Evolutionary conservation across 2,797 vertebrate genomes (phyloP).

Genomic region (Sardinella longiceps): DNA sequence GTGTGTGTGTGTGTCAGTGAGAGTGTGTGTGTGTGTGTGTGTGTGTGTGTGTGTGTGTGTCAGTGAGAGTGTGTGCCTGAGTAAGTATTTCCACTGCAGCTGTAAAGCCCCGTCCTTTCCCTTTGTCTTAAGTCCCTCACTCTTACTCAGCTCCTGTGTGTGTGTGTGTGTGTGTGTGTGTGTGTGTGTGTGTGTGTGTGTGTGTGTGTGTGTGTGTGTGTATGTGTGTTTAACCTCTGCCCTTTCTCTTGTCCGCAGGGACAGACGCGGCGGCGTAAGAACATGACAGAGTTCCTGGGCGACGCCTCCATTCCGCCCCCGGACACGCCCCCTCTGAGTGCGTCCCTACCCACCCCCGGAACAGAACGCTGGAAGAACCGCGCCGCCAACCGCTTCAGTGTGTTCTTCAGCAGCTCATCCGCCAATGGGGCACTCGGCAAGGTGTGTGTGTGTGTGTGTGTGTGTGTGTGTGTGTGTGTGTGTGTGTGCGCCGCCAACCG

Average conservation of each 20-base stretch:
- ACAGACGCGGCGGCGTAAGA: constrained; percentile 87
- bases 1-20: background rate
- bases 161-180: background rate
- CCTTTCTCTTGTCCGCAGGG: constrained; percentile 72
- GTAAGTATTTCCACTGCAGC: background rate
- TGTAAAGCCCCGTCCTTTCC: background rate
- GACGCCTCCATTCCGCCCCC: constrained; percentile 80
- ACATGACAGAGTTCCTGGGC: constrained; percentile 92
- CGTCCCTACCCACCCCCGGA: constrained; percentile 76
- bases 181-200: background rate
- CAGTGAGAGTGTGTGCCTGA: background rate
- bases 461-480: background rate
- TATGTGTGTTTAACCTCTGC: background rate
- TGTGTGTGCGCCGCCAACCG: background rate
- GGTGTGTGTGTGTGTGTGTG: constrained; percentile 64
- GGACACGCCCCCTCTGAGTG: constrained; percentile 71
- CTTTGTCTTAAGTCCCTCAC: background rate
- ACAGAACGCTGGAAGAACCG: constrained; percentile 92
- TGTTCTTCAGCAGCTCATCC: constrained; percentile 83
- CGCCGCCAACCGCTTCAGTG: constrained; percentile 90
- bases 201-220: background rate
- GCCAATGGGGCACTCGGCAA: constrained; percentile 74
- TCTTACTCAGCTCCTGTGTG: background rate
- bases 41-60: background rate
- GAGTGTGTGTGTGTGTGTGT: background rate